Percentiles rank a stretch among this genome's conserved stretches.
phyloP scores from a whole-genome alignment of 30 jellyfish, hydroid and myxozoan genomes.

The Aurelia sp. region DNA sequence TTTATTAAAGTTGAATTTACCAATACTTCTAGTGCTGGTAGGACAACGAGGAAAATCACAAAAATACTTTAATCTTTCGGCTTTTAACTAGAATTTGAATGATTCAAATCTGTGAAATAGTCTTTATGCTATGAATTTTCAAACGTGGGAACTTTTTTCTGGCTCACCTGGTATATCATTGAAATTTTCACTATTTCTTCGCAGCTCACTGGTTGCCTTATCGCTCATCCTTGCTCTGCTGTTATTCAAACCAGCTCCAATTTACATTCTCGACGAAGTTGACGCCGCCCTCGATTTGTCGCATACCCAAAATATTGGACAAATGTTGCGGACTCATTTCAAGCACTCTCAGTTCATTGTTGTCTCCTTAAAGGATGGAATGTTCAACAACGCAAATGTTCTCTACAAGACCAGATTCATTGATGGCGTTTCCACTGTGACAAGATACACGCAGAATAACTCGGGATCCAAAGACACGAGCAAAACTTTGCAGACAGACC shows the following conservation, averaged over 20 bases:
- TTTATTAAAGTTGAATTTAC: too few relatives aligned
- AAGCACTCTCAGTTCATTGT: conserved; percentile 97
- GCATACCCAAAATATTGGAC: conserved; percentile 99
- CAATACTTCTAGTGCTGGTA: too few relatives aligned
- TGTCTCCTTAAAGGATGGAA: conserved; percentile 98
- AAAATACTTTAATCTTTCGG: too few relatives aligned
- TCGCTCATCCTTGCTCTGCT: conserved; percentile 95
- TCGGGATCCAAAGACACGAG: conserved; percentile 34
- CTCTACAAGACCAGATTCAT: conserved; percentile 95
- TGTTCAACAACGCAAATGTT: conserved; percentile 98
- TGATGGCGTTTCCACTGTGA: conserved; percentile 96
- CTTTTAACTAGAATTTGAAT: too few relatives aligned
- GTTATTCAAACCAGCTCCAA: conserved; percentile 99
- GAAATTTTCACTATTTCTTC: neutral
- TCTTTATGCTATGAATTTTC: too few relatives aligned
- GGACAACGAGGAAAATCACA: too few relatives aligned
- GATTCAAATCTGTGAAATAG: too few relatives aligned
- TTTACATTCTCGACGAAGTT: conserved; percentile 98
- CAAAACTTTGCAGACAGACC: conserved; percentile 24
- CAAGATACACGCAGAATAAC: conserved; percentile 85
- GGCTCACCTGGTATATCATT: too few relatives aligned
- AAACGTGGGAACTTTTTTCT: too few relatives aligned
- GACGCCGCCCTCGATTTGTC: conserved; percentile 99
- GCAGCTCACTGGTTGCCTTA: conserved; percentile 96
- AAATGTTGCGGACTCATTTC: conserved; percentile 95